Evolutionary conservation across 2,797 vertebrate genomes (phyloP).

Genomic region (Acrocephalus scirpaceus): DNA sequence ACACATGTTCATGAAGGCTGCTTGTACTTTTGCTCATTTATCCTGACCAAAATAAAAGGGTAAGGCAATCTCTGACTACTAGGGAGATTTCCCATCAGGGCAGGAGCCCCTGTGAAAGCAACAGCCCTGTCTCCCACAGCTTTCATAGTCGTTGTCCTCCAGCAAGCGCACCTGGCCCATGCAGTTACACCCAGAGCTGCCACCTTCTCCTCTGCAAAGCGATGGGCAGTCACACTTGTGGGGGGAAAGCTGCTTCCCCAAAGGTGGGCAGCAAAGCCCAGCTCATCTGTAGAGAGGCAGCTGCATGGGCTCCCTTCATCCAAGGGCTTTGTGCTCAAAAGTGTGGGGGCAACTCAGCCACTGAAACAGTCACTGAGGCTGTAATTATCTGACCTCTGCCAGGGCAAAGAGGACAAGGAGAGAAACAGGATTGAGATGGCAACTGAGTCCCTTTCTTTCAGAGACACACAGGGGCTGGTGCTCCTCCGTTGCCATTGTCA

Average conservation of each 20-base stretch:
- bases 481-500: background rate
- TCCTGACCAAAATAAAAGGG: background rate
- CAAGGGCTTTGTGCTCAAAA: background rate
- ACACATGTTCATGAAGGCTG: accelerated
- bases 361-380: background rate
- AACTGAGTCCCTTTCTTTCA: background rate
- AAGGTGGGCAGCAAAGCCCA: background rate
- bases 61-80: background rate
- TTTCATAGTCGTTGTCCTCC: background rate
- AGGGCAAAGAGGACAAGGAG: background rate
- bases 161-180: background rate
- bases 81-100: background rate
- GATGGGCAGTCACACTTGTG: accelerated
- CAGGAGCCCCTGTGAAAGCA: background rate
- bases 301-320: accelerated
- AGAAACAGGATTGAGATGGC: background rate
- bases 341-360: accelerated
- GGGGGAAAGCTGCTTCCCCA: background rate
- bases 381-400: background rate
- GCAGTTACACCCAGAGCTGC: background rate
- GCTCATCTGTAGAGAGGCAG: background rate
- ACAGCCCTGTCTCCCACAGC: accelerated
- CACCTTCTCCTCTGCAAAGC: background rate
- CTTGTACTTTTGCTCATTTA: background rate
- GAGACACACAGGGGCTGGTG: background rate